phyloP scores from a whole-genome alignment of 2,113 vertebrate species.

The Tetrao urogallus region DNA sequence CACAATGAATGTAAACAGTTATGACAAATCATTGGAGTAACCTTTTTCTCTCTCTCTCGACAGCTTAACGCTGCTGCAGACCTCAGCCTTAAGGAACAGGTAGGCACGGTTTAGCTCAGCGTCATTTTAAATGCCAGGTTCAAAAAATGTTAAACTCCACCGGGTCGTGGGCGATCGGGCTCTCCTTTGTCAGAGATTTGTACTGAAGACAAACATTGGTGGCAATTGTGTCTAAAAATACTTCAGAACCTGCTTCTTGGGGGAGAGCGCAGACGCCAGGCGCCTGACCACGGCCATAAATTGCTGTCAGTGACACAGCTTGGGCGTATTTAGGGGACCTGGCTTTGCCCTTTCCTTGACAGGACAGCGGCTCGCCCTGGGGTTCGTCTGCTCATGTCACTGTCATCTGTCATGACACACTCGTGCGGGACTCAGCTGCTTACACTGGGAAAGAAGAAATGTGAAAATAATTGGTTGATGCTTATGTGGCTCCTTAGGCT shows the following conservation, averaged over 20 bases:
- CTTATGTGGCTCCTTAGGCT: slow-evolving; percentile 51
- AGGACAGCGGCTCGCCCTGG: slow-evolving; percentile 26
- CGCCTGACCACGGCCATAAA: slow-evolving; percentile 47
- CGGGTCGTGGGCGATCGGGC: neutral
- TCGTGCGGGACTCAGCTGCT: slow-evolving; percentile 62
- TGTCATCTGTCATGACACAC: slow-evolving; percentile 69
- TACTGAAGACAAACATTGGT: slow-evolving; percentile 8
- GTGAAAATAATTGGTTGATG: slow-evolving; percentile 56
- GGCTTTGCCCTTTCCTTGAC: slow-evolving; percentile 41
- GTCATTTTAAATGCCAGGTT: neutral
- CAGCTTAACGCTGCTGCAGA: neutral
- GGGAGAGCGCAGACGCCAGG: slow-evolving; percentile 2
- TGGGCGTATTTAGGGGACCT: slow-evolving; percentile 56
- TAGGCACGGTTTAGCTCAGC: neutral
- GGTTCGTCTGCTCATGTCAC: slow-evolving; percentile 59
- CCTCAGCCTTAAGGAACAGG: neutral
- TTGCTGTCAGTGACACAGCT: slow-evolving; percentile 53
- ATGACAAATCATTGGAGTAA: neutral
- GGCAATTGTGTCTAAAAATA: slow-evolving; percentile 53
- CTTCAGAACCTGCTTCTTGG: slow-evolving; percentile 20
- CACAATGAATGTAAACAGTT: neutral
- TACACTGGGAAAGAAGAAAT: slow-evolving; percentile 25
- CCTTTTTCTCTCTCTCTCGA: neutral
- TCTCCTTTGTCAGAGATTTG: neutral
- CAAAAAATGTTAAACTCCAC: neutral